A percentile compares a stretch with the other conserved stretches of the same genome.
Evolutionary conservation across 1,140 invertebrate genomes (phyloP).

Genomic region (Caenorhabditis brenneri): DNA sequence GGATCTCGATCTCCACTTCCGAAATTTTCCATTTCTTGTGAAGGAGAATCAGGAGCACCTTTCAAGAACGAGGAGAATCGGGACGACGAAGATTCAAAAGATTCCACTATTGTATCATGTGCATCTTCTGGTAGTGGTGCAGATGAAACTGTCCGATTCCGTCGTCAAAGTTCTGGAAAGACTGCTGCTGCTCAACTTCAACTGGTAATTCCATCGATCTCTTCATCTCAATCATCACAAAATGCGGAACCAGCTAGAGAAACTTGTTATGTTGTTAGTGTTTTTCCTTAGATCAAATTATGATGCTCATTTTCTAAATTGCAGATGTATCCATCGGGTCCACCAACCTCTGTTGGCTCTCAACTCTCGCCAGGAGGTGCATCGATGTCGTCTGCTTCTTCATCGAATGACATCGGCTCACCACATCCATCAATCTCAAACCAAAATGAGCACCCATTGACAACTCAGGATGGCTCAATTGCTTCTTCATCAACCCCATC

Average conservation of each 20-base stretch:
- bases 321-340: conserved; percentile 24
- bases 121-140: background rate
- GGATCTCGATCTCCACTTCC: conserved; percentile 33
- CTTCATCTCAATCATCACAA: background rate
- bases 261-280: background rate
- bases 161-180: background rate
- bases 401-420: conserved; percentile 42
- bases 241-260: background rate
- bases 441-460: background rate
- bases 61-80: background rate
- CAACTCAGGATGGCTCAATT: conserved; percentile 14
- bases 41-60: background rate
- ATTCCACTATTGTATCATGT: background rate
- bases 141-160: conserved; percentile 13
- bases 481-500: background rate
- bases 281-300: background rate
- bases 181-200: conserved; percentile 7
- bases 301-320: background rate
- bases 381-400: conserved; percentile 52
- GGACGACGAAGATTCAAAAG: background rate
- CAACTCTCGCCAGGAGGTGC: conserved; percentile 52
- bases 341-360: background rate
- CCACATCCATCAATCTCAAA: background rate
- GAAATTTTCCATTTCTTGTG: conserved; percentile 39
- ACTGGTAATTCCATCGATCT: conserved; percentile 16